Conservation (phyloP, 2,888 invertebrate species). For the Anarsia innoxiella region DNA sequence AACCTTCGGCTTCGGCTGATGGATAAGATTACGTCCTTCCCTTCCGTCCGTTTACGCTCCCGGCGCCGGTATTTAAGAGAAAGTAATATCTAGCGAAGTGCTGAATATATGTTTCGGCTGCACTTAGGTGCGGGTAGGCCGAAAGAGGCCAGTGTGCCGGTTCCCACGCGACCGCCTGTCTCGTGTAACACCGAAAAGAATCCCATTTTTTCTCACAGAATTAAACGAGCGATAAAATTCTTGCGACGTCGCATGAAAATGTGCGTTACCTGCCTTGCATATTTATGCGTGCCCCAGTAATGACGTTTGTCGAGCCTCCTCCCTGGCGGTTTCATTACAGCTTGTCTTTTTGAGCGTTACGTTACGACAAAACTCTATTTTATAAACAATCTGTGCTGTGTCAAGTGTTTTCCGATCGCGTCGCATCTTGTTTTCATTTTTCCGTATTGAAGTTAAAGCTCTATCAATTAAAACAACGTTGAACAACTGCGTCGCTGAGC, state of each 20-base stretch:
- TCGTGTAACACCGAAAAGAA: conserved; percentile 64
- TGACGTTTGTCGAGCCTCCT: conserved; percentile 67
- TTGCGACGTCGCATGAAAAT: conserved; percentile 74
- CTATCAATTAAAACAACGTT: conserved; percentile 45
- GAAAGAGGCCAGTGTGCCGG: conserved; percentile 45
- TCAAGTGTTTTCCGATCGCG: conserved; percentile 57
- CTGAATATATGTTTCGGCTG: conserved; percentile 63
- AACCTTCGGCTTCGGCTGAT: conserved; percentile 51
- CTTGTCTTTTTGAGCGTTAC: conserved; percentile 44
- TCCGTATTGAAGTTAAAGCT: conserved; percentile 40
- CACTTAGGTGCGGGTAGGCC: conserved; percentile 60
- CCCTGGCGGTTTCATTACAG: conserved; percentile 59
- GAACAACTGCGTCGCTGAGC: conserved; percentile 30
- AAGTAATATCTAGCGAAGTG: conserved; percentile 65
- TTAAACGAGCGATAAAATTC: conserved; percentile 75
- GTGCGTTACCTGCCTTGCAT: conserved; percentile 75
- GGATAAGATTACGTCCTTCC: conserved; percentile 61
- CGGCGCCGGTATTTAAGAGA: conserved; percentile 53
- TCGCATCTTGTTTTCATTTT: conserved; percentile 53
- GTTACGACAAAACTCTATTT: conserved; percentile 51
- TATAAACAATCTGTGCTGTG: conserved; percentile 61
- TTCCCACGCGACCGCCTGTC: conserved; percentile 67
- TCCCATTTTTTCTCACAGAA: conserved; percentile 69
- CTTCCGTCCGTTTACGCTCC: conserved; percentile 45
- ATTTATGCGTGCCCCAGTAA: conserved; percentile 71